These are phyloP conservation scores for Antitype chi DNA, from an alignment of 2,888 invertebrate genomes.

Conservation along the genomic window DNA sequence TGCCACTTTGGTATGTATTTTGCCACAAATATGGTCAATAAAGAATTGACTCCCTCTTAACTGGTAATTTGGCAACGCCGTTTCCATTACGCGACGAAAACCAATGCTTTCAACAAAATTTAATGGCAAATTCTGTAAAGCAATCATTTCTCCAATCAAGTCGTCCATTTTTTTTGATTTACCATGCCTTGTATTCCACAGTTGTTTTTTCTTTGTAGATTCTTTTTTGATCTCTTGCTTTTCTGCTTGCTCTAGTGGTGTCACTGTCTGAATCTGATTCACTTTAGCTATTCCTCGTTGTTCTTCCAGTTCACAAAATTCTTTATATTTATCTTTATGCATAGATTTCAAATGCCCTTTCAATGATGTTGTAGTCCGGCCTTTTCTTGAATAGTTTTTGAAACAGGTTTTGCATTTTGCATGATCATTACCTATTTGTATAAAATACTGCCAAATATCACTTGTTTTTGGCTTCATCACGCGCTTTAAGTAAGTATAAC, in stretches of 20 bases:
- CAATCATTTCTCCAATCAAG: constrained; percentile 67
- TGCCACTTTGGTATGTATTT: constrained; percentile 13
- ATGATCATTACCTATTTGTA: constrained; percentile 45
- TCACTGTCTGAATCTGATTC: not conserved
- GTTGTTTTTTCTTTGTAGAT: not conserved
- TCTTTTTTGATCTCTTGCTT: constrained; percentile 2
- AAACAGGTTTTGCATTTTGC: constrained; percentile 61
- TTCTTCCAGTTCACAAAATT: constrained; percentile 26
- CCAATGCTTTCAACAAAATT: constrained; percentile 67
- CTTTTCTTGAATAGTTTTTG: constrained; percentile 63
- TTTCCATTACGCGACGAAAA: constrained; percentile 65
- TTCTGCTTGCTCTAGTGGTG: not conserved
- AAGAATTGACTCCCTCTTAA: constrained; percentile 55
- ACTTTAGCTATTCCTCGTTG: constrained; percentile 9
- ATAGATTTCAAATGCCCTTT: constrained; percentile 49
- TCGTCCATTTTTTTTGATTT: constrained; percentile 54
- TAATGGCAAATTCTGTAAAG: constrained; percentile 65
- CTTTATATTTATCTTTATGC: constrained; percentile 37
- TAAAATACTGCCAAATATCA: constrained; percentile 59
- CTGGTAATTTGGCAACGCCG: constrained; percentile 61
- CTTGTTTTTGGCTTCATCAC: constrained; percentile 45
- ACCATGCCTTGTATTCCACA: not conserved
- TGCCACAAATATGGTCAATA: constrained; percentile 21
- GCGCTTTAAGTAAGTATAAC: not conserved
- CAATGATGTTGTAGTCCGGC: constrained; percentile 55